These are phyloP conservation scores for Cossypha dichroa DNA, from an alignment of 2,797 vertebrate species.

Conservation along the genomic window DNA sequence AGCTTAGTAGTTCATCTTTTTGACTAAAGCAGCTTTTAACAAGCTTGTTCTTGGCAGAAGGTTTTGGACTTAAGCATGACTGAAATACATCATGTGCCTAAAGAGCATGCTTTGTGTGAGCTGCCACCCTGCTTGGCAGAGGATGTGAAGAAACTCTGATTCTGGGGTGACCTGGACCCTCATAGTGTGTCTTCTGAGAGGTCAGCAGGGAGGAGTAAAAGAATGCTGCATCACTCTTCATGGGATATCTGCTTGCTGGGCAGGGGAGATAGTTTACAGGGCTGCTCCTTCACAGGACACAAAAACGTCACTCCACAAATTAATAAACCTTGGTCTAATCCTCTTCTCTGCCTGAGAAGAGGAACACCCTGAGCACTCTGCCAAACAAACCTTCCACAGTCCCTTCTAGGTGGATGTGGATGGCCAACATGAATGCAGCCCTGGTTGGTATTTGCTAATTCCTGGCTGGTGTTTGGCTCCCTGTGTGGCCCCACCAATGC, in stretches of 20 bases:
- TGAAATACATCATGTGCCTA: not conserved
- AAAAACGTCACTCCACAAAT: not conserved
- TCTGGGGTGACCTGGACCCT: not conserved
- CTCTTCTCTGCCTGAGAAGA: not conserved
- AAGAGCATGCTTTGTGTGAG: not conserved
- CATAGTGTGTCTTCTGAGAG: not conserved
- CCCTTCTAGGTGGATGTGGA: not conserved
- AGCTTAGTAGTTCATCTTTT: conserved; percentile 35
- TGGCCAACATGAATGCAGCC: not conserved
- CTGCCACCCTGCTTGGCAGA: not conserved
- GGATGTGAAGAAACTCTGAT: not conserved
- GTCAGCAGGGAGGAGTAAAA: not conserved
- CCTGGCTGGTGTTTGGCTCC: too few species aligned
- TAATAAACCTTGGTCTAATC: not conserved
- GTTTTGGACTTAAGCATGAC: conserved; percentile 22
- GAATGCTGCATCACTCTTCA: not conserved
- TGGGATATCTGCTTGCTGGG: not conserved
- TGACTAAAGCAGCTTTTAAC: conserved; percentile 41
- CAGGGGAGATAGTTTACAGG: not conserved
- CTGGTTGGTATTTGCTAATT: too few species aligned
- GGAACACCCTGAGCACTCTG: not conserved
- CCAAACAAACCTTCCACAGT: not conserved
- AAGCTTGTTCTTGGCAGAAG: conserved; percentile 31
- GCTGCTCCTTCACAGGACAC: not conserved
- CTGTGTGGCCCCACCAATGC: rapidly evolving